phyloP scores from a whole-genome alignment of 2,888 invertebrate genomes.

The Steromphala cineraria region DNA sequence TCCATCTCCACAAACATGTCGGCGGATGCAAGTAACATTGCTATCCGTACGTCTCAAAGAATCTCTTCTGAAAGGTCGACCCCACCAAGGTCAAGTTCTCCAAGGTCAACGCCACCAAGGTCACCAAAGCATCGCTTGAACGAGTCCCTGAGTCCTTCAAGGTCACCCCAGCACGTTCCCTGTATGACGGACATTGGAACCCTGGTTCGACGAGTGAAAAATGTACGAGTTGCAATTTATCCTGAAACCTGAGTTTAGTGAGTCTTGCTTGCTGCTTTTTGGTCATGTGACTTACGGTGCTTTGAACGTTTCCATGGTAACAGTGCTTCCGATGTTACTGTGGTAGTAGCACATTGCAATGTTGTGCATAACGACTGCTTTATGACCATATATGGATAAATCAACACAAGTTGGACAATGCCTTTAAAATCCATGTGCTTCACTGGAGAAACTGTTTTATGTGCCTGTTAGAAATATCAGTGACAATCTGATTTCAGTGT shows the following conservation, averaged over 20 bases:
- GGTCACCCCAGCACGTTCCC: conserved; percentile 49
- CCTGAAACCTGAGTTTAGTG: conserved; percentile 61
- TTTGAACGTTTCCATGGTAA: background rate
- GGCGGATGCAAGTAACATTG: conserved; percentile 30
- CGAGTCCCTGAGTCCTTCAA: conserved; percentile 40
- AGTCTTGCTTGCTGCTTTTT: background rate
- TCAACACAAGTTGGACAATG: conserved; percentile 8
- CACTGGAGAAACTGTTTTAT: background rate
- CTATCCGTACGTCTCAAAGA: conserved; percentile 28
- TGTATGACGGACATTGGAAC: conserved; percentile 67
- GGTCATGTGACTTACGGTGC: conserved; percentile 4
- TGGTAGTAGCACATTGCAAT: background rate
- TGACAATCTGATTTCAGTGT: too few species aligned
- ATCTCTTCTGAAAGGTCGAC: conserved; percentile 3
- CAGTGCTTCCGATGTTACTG: background rate
- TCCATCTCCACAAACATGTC: conserved; percentile 12
- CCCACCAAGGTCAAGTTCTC: conserved; percentile 25
- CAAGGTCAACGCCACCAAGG: conserved; percentile 29
- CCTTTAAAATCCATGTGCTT: conserved; percentile 1
- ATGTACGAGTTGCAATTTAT: conserved; percentile 68
- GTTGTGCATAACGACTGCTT: background rate
- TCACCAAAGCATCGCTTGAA: conserved; percentile 39
- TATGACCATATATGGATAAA: background rate
- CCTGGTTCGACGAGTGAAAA: conserved; percentile 66
- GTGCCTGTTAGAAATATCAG: too few species aligned